Percentiles rank a stretch among this genome's conserved stretches.
Evolutionary conservation across 2,888 invertebrate species (phyloP).

Genomic region (Gymnoscelis rufifasciata): DNA sequence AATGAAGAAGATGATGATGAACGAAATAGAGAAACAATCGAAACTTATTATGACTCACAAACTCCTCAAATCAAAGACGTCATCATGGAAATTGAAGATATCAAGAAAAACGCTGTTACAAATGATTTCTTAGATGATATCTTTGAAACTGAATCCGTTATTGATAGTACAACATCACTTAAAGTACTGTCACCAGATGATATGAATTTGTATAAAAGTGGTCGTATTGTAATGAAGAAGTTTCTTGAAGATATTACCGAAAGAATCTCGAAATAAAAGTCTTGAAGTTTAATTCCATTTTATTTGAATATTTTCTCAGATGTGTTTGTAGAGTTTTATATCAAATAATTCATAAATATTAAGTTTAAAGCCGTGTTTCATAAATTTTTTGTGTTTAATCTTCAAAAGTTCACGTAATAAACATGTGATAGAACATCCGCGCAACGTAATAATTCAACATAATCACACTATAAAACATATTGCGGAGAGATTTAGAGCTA

Average conservation of each 20-base stretch:
- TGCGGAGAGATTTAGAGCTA: conserved; percentile 16
- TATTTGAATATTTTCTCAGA: background rate
- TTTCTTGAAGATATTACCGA: conserved; percentile 48
- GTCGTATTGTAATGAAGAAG: conserved; percentile 48
- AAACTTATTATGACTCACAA: conserved; percentile 53
- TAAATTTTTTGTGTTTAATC: conserved; percentile 8
- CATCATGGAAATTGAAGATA: conserved; percentile 56
- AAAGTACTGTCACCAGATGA: conserved; percentile 40
- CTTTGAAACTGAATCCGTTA: conserved; percentile 54
- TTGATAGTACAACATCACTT: conserved; percentile 43
- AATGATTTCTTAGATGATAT: conserved; percentile 67
- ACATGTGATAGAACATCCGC: conserved; percentile 12
- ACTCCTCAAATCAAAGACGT: conserved; percentile 52
- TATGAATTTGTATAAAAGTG: conserved; percentile 42
- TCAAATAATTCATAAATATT: background rate
- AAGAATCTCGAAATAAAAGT: conserved; percentile 20
- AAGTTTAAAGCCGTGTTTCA: background rate
- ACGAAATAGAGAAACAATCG: conserved; percentile 42
- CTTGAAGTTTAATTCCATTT: background rate
- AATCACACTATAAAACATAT: conserved; percentile 17
- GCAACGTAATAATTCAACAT: conserved; percentile 14
- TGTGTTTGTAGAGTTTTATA: background rate
- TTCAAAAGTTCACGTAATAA: conserved; percentile 11
- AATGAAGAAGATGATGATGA: conserved; percentile 39
- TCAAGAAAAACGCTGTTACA: conserved; percentile 53